phyloP scores from a whole-genome alignment of 2,797 vertebrate species.

The Anolis apletophallus region DNA sequence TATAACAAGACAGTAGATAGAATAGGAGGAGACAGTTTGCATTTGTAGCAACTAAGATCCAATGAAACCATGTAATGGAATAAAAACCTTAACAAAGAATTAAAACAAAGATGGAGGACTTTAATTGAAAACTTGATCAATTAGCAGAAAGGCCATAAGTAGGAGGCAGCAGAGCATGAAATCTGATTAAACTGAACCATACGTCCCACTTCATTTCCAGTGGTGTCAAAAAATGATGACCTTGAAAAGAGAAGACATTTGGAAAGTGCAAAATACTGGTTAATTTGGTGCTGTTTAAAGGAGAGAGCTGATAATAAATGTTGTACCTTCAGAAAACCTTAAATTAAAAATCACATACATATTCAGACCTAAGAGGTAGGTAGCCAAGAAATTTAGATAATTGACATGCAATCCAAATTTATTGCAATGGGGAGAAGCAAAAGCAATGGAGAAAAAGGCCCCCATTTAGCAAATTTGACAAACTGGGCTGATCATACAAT shows the following conservation, averaged over 20 bases:
- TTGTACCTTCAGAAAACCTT: slow-evolving; percentile 67
- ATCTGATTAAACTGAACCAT: slow-evolving; percentile 83
- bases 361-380: slow-evolving; percentile 67
- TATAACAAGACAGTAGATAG: slow-evolving; percentile 37
- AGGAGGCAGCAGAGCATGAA: slow-evolving; percentile 79
- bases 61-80: slow-evolving; percentile 76
- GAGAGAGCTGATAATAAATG: slow-evolving; percentile 70
- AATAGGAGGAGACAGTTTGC: slow-evolving; percentile 56
- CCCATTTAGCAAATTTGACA: slow-evolving; percentile 71
- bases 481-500: slow-evolving; percentile 42
- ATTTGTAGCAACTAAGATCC: slow-evolving; percentile 60
- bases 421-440: slow-evolving; percentile 69
- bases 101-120: slow-evolving; percentile 81
- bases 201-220: slow-evolving; percentile 77
- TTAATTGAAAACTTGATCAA: slow-evolving; percentile 86
- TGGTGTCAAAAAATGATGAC: slow-evolving; percentile 76
- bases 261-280: slow-evolving; percentile 63
- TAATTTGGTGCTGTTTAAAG: slow-evolving; percentile 62
- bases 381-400: slow-evolving; percentile 76
- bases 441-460: slow-evolving; percentile 55
- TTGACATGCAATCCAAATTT: slow-evolving; percentile 77
- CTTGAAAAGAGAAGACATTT: slow-evolving; percentile 77
- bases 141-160: slow-evolving; percentile 81
- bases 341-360: slow-evolving; percentile 75
- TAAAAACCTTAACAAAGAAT: slow-evolving; percentile 82